Conservation (phyloP, 2,797 vertebrate genomes). For the Takifugu ocellatus region DNA sequence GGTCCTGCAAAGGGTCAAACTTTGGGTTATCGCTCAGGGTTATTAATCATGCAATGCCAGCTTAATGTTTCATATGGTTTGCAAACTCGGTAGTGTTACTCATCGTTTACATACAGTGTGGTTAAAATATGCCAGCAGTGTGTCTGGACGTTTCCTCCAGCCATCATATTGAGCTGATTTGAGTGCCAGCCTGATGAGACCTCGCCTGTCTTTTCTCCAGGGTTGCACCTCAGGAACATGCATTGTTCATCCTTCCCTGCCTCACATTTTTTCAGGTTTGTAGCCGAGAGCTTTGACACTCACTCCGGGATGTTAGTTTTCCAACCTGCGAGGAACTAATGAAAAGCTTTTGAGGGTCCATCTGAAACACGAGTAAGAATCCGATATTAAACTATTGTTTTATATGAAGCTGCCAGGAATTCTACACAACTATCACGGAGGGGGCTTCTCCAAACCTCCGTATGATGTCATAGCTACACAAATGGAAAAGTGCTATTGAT, state of each 20-base stretch:
- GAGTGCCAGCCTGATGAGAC: constrained; percentile 57
- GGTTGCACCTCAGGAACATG: constrained; percentile 56
- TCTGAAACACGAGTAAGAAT: constrained; percentile 41
- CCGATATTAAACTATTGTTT: constrained; percentile 39
- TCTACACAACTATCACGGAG: constrained; percentile 22
- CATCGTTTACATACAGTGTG: no score
- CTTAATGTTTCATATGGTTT: no score
- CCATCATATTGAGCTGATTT: constrained; percentile 68
- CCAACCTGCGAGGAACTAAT: constrained; percentile 32
- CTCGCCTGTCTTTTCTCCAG: constrained; percentile 62
- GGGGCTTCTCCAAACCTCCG: constrained; percentile 32
- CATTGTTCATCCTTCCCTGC: constrained; percentile 42
- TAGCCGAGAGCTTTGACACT: constrained; percentile 35
- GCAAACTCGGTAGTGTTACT: no score
- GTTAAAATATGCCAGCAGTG: constrained; percentile 5
- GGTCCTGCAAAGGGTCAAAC: constrained; percentile 48
- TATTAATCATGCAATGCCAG: not conserved
- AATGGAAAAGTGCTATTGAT: constrained; percentile 64
- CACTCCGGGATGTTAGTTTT: constrained; percentile 19
- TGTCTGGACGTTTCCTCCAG: constrained; percentile 40
- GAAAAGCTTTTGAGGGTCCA: constrained; percentile 36
- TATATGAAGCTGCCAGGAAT: constrained; percentile 46
- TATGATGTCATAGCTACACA: constrained; percentile 58
- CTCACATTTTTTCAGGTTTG: constrained; percentile 20
- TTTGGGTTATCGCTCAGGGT: constrained; percentile 22